Conservation (phyloP, 2,888 invertebrate species). For the Ptychoptera albimana region DNA sequence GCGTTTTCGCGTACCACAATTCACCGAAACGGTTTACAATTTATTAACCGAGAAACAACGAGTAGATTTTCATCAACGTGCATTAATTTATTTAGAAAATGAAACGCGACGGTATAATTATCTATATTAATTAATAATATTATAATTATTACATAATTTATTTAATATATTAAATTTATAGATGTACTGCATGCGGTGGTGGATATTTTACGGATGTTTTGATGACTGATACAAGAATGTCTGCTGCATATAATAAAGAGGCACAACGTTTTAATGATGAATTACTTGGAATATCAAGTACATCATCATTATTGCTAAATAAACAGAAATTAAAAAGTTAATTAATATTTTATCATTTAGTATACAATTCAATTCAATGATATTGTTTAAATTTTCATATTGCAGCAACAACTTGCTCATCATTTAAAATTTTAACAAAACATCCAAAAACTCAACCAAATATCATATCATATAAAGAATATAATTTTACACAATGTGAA, state of each 20-base stretch:
- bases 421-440: no score
- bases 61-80: conserved; percentile 41
- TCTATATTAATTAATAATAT: not conserved
- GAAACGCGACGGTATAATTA: conserved; percentile 29
- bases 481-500: conserved; percentile 38
- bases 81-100: conserved; percentile 39
- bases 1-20: conserved; percentile 38
- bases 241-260: no score
- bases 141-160: not conserved
- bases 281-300: no score
- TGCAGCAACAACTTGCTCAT: no score
- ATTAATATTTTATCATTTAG: no score
- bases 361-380: no score
- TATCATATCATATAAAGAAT: not conserved
- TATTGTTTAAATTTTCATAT: no score
- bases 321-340: no score
- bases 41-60: conserved; percentile 42
- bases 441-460: not conserved
- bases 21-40: conserved; percentile 43
- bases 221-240: conserved; percentile 17
- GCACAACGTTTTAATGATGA: no score
- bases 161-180: not conserved
- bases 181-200: conserved; percentile 39
- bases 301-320: no score
- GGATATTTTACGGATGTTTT: conserved; percentile 36